phyloP scores from a whole-genome alignment of 1,140 invertebrate species.

The Ephestia elutella region DNA sequence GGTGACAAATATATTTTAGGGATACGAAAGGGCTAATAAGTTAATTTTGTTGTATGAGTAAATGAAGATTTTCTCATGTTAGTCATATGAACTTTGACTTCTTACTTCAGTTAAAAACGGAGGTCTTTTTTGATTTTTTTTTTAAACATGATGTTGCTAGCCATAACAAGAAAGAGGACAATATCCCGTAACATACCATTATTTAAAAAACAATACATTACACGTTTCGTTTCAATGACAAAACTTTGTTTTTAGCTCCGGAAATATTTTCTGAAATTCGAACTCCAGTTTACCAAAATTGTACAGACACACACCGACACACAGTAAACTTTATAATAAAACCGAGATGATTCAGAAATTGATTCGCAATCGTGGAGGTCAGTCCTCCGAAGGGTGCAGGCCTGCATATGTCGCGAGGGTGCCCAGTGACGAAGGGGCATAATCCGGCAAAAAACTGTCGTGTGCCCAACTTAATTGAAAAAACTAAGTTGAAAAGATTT shows the following conservation, averaged over 20 bases:
- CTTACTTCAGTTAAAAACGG: too few relatives aligned
- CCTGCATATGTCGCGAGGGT: slow-evolving; percentile 46
- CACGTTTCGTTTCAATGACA: too few relatives aligned
- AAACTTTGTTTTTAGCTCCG: too few relatives aligned
- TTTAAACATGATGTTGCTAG: too few relatives aligned
- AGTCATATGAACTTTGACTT: too few relatives aligned
- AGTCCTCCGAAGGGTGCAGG: slow-evolving; percentile 51
- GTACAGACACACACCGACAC: not conserved
- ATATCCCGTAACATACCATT: too few relatives aligned
- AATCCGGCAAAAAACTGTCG: slow-evolving; percentile 47
- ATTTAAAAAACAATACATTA: too few relatives aligned
- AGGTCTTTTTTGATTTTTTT: too few relatives aligned
- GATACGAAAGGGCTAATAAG: not conserved
- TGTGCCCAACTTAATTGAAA: slow-evolving; percentile 62
- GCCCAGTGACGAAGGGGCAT: slow-evolving; percentile 61
- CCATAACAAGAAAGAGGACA: too few relatives aligned
- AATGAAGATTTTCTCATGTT: too few relatives aligned
- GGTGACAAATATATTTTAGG: not conserved
- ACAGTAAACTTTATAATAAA: not conserved
- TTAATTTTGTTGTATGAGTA: not conserved
- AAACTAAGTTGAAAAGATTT: slow-evolving; percentile 29
- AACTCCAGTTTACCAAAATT: too few relatives aligned
- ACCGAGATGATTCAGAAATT: slow-evolving; percentile 53
- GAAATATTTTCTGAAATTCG: too few relatives aligned
- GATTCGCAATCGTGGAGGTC: slow-evolving; percentile 49